These are phyloP conservation scores for Pristionchus exspectatus DNA, from an alignment of 2,888 invertebrate species.

Conservation along the genomic window DNA sequence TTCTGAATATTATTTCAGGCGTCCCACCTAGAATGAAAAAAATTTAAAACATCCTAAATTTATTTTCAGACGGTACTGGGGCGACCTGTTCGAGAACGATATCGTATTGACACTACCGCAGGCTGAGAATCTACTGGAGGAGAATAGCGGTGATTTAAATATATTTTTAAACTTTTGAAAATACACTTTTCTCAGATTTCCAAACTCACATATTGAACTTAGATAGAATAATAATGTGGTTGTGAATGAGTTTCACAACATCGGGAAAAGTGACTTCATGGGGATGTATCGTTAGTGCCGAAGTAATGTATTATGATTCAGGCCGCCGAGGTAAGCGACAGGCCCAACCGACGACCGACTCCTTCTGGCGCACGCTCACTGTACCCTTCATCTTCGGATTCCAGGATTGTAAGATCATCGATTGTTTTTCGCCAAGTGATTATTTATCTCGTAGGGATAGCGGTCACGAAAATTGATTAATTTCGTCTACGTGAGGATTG, in stretches of 20 bases:
- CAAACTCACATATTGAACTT: no score
- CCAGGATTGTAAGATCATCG: constrained; percentile 30
- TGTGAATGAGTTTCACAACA: not conserved
- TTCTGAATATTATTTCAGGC: not conserved
- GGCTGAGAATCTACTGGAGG: constrained; percentile 70
- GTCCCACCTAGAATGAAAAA: not conserved
- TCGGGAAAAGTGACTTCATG: no score
- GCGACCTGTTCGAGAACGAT: constrained; percentile 76
- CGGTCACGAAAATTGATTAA: no score
- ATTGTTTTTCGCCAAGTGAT: no score
- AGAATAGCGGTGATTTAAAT: constrained; percentile 61
- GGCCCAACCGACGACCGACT: constrained; percentile 67
- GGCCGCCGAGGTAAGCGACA: constrained; percentile 66
- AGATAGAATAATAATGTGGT: no score
- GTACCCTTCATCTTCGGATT: constrained; percentile 69
- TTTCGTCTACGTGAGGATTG: not conserved
- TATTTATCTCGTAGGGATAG: no score
- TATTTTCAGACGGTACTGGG: constrained; percentile 63
- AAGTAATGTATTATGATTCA: no score
- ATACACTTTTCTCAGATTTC: no score
- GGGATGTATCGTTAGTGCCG: no score
- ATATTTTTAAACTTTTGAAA: no score
- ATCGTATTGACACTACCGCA: constrained; percentile 75
- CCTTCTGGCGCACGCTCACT: constrained; percentile 70
- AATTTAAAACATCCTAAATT: constrained; percentile 15